Percentiles rank a stretch among this genome's conserved stretches.
These are phyloP conservation scores for Galago senegalensis DNA, from an alignment of 2,797 vertebrate genomes.

Conservation along the genomic window DNA sequence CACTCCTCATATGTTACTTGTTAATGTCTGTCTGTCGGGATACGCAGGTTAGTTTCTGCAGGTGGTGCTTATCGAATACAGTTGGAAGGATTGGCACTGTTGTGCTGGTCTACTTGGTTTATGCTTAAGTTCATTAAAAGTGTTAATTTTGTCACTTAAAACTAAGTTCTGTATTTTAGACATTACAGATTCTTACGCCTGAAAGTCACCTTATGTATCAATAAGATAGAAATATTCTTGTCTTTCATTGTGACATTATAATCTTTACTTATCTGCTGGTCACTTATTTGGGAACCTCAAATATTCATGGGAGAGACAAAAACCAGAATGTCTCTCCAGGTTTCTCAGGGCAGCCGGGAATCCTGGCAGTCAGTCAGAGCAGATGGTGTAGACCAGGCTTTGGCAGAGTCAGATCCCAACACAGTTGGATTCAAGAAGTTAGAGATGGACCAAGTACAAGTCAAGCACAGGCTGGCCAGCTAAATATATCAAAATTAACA, in stretches of 20 bases:
- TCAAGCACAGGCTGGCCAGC: background rate
- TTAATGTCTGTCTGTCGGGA: background rate
- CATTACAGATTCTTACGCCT: background rate
- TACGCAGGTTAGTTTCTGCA: background rate
- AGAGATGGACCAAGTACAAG: conserved; percentile 48
- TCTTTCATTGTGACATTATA: background rate
- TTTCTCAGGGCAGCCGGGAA: conserved; percentile 26
- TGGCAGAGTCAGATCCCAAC: conserved; percentile 68
- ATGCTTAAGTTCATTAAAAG: background rate
- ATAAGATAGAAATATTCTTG: background rate
- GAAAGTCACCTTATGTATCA: background rate
- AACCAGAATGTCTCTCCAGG: conserved; percentile 35
- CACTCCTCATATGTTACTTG: background rate
- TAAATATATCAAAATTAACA: conserved; percentile 1
- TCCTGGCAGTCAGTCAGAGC: conserved; percentile 62
- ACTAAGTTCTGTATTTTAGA: background rate
- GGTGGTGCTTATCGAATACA: background rate
- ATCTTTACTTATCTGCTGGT: conserved; percentile 17
- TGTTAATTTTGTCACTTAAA: conserved; percentile 12
- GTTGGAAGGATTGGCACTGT: background rate
- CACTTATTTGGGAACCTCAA: conserved; percentile 43
- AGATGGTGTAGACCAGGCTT: conserved; percentile 69
- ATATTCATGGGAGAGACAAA: conserved; percentile 34
- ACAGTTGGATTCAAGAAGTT: conserved; percentile 55
- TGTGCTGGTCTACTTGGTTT: background rate